A percentile compares a stretch with the other conserved stretches of the same genome.
Conservation (phyloP, 2,888 invertebrate species). For the Philaethria dido region DNA sequence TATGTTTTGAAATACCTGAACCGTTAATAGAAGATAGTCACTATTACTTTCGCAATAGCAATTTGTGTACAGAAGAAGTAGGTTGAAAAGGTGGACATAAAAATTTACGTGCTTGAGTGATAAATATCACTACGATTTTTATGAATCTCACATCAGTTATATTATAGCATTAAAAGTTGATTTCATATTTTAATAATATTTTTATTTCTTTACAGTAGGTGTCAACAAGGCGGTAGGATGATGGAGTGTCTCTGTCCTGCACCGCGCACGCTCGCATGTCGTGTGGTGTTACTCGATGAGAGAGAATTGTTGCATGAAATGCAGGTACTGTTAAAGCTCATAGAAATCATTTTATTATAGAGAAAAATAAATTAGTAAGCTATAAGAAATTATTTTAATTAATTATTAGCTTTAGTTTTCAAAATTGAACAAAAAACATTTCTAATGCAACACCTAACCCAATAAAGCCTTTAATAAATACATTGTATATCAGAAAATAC, state of each 20-base stretch:
- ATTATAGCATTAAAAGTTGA: not conserved
- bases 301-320: conserved; percentile 95
- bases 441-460: conserved; percentile 24
- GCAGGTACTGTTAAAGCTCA: conserved; percentile 85
- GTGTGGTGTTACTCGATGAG: conserved; percentile 95
- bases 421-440: conserved; percentile 9
- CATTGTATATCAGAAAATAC: conserved; percentile 51
- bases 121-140: not conserved
- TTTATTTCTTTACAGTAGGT: conserved; percentile 37
- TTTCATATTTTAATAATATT: not conserved
- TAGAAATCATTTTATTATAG: not conserved
- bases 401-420: not conserved
- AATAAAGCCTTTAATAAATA: conserved; percentile 39
- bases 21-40: conserved; percentile 41
- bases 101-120: not conserved
- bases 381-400: not conserved
- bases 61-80: not conserved
- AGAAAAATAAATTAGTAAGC: not conserved
- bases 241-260: conserved; percentile 84
- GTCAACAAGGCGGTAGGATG: conserved; percentile 61
- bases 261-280: conserved; percentile 88
- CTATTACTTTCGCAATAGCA: conserved; percentile 16
- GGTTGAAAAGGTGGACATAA: not conserved
- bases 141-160: not conserved
- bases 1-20: conserved; percentile 50